phyloP scores from a whole-genome alignment of 1,140 invertebrate genomes.

The Drosophila rhopaloa region DNA sequence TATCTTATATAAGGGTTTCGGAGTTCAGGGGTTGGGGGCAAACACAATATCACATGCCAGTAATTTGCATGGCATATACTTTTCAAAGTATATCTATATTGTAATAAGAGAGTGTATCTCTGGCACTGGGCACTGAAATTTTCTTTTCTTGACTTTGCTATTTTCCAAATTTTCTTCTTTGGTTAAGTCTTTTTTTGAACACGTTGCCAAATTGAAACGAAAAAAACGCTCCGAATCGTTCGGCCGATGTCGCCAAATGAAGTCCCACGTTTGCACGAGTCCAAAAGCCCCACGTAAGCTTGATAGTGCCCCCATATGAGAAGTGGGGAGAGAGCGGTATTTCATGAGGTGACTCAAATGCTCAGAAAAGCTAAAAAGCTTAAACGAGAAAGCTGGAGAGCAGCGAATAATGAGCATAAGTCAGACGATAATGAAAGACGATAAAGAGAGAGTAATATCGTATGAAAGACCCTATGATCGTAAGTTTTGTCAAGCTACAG shows the following conservation, averaged over 20 bases:
- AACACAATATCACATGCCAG: constrained; percentile 32
- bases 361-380: constrained; percentile 6
- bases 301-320: not conserved
- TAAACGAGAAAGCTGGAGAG: not conserved
- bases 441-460: not conserved
- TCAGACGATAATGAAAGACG: not conserved
- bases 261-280: constrained; percentile 3
- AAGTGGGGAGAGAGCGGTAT: not conserved
- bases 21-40: not conserved
- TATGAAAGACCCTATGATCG: no score
- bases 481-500: no score
- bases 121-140: constrained; percentile 58
- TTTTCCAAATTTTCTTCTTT: not conserved
- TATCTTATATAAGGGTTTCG: constrained; percentile 5
- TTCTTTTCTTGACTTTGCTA: constrained; percentile 2
- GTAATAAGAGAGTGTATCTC: constrained; percentile 13
- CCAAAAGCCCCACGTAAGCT: constrained; percentile 23
- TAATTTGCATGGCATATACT: constrained; percentile 3
- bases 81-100: constrained; percentile 3
- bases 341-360: constrained; percentile 10
- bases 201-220: constrained; percentile 18
- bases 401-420: not conserved
- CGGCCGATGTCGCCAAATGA: constrained; percentile 54
- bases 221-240: constrained; percentile 44
- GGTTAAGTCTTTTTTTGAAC: constrained; percentile 25